phyloP scores from a whole-genome alignment of 2,113 vertebrate species.

The Zosterops hypoxanthus region DNA sequence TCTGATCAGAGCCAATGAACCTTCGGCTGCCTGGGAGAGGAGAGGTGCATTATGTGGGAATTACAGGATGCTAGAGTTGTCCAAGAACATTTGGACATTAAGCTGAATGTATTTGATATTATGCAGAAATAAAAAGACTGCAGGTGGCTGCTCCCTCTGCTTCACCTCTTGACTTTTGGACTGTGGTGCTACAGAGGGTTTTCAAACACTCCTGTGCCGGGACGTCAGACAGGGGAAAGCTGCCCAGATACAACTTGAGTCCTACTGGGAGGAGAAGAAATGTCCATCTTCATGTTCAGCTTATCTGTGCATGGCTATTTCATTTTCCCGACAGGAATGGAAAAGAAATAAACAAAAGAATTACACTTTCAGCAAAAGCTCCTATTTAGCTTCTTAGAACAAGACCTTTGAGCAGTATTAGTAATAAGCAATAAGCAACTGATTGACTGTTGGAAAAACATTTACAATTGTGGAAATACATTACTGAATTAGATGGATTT shows the following conservation, averaged over 20 bases:
- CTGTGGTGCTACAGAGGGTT: conserved; percentile 43
- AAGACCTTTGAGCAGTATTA: not conserved
- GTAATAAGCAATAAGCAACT: not conserved
- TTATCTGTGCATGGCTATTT: not conserved
- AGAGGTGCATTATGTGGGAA: conserved; percentile 39
- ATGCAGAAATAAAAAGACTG: conserved; percentile 68
- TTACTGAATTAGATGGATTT: not conserved
- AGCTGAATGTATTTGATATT: conserved; percentile 54
- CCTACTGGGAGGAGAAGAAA: conserved; percentile 55
- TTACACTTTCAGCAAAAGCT: not conserved
- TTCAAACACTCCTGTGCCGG: conserved; percentile 41
- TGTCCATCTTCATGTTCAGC: not conserved
- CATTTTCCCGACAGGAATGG: not conserved
- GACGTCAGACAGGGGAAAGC: conserved; percentile 46
- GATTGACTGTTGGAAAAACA: not conserved
- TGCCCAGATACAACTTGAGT: conserved; percentile 53
- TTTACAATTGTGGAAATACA: not conserved
- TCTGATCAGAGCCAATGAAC: not conserved
- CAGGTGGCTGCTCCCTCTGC: conserved; percentile 67
- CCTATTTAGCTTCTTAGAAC: not conserved
- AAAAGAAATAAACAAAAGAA: conserved; percentile 31
- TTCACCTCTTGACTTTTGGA: conserved; percentile 60
- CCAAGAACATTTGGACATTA: conserved; percentile 45
- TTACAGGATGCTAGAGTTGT: conserved; percentile 48
- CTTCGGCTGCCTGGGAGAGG: not conserved